Conservation (phyloP, 2,888 invertebrate species). For the Trachelus tabidus region DNA sequence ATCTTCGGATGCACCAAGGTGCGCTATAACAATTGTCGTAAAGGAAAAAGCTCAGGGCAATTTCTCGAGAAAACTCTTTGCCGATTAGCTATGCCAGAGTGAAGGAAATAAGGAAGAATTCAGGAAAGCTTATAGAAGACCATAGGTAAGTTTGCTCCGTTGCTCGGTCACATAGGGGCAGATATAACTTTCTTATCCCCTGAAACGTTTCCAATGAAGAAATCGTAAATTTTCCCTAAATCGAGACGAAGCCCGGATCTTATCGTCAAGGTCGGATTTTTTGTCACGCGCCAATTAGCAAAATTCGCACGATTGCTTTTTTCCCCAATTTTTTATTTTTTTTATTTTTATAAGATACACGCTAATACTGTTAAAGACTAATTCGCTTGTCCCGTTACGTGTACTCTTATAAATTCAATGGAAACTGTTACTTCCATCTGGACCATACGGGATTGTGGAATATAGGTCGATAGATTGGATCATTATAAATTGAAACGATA, state of each 20-base stretch:
- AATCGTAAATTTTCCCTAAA: too few species aligned
- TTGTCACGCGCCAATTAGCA: background rate
- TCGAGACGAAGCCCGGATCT: background rate
- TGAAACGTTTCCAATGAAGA: background rate
- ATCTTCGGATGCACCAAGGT: background rate
- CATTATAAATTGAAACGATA: background rate
- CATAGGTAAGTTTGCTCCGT: background rate
- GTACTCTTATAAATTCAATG: background rate
- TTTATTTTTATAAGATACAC: background rate
- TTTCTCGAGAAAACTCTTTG: conserved; percentile 26
- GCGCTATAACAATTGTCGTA: conserved; percentile 40
- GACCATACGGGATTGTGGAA: background rate
- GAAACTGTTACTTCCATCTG: background rate
- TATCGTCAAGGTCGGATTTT: background rate
- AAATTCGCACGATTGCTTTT: background rate
- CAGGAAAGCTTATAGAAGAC: background rate
- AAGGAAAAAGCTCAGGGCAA: conserved; percentile 33
- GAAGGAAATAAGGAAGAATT: background rate
- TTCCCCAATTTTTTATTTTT: background rate
- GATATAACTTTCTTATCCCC: background rate
- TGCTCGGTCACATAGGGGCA: background rate
- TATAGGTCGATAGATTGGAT: background rate
- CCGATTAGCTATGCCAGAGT: conserved; percentile 26
- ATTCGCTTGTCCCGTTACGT: background rate
- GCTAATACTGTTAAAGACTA: background rate